Conservation (phyloP, 2,113 vertebrate species). For the Zosterops japonicus region DNA sequence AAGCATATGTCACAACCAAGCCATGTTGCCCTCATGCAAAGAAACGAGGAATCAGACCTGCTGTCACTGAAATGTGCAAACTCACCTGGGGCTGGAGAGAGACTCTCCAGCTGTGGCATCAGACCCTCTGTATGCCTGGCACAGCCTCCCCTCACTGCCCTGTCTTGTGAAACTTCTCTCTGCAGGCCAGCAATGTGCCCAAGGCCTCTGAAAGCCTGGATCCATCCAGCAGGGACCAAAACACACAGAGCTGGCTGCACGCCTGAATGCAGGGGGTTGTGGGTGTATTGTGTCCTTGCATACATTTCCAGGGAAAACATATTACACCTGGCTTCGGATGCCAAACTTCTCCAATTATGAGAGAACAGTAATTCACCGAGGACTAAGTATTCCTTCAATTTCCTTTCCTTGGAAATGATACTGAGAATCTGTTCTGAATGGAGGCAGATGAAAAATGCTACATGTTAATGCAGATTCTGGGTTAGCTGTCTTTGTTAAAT, state of each 20-base stretch:
- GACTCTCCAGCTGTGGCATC: background rate
- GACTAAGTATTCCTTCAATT: conserved; percentile 56
- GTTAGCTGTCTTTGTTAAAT: conserved; percentile 70
- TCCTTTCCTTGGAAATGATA: conserved; percentile 51
- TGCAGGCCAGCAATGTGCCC: background rate
- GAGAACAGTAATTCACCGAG: conserved; percentile 41
- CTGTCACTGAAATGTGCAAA: background rate
- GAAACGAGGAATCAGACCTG: background rate
- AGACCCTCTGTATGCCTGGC: rapidly evolving
- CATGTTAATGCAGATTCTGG: conserved; percentile 62
- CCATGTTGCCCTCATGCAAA: background rate
- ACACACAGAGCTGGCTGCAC: background rate
- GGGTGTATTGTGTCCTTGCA: conserved; percentile 43
- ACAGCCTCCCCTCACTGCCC: background rate
- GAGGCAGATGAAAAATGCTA: conserved; percentile 62
- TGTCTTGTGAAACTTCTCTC: background rate
- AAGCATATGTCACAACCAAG: background rate
- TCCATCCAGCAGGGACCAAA: conserved; percentile 30
- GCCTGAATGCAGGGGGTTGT: background rate
- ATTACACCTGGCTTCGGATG: conserved; percentile 33
- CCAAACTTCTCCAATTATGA: conserved; percentile 39
- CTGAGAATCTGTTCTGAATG: conserved; percentile 59
- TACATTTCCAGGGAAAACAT: conserved; percentile 56
- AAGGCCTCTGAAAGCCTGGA: background rate
- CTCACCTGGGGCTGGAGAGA: background rate